phyloP scores from a whole-genome alignment of 2,888 invertebrate genomes.

The Linnaemya tessellans region DNA sequence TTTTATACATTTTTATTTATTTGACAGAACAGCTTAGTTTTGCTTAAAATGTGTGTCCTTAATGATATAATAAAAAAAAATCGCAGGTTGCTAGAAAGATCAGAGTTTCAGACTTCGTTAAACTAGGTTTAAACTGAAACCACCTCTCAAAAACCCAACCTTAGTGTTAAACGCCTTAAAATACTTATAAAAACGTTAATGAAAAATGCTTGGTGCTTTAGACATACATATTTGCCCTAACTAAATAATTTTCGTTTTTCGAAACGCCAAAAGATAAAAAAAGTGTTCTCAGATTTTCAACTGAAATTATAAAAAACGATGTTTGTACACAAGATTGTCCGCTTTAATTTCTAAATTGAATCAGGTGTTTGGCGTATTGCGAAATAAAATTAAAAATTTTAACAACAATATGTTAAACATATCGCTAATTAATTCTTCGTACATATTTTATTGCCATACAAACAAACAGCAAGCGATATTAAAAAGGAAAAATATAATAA shows the following conservation, averaged over 20 bases:
- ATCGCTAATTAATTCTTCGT: conserved; percentile 3
- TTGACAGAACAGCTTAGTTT: too few species aligned
- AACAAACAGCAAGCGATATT: not conserved
- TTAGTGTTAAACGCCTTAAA: not conserved
- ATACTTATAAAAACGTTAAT: not conserved
- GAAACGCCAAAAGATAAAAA: not conserved
- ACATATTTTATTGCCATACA: not conserved
- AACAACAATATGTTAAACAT: not conserved
- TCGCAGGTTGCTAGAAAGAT: too few species aligned
- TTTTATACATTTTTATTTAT: too few species aligned
- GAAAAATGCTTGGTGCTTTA: conserved; percentile 2
- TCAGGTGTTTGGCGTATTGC: not conserved
- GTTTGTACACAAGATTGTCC: not conserved
- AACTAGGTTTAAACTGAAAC: too few species aligned
- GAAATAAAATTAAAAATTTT: not conserved
- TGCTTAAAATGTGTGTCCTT: too few species aligned
- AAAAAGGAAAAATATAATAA: not conserved
- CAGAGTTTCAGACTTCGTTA: too few species aligned
- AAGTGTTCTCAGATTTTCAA: not conserved
- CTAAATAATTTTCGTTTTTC: conserved; percentile 24
- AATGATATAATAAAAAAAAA: too few species aligned
- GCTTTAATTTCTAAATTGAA: not conserved
- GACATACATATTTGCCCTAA: not conserved
- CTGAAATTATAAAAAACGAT: not conserved
- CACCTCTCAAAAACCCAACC: too few species aligned